Evolutionary conservation across 2,888 invertebrate genomes (phyloP).

Genomic region (Drosophila flavopinicola): DNA sequence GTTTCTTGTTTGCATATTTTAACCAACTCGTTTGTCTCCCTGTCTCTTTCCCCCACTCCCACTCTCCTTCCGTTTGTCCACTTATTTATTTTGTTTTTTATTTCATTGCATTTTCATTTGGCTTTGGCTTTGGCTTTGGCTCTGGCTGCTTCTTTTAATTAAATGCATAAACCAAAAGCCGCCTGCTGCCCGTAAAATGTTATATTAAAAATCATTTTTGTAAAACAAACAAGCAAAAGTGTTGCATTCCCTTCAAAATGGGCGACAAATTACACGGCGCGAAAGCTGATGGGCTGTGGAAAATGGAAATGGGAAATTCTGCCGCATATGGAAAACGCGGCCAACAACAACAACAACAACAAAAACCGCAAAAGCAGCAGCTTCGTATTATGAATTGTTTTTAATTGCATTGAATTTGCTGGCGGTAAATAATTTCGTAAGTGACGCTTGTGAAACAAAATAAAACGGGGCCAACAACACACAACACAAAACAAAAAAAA

Average conservation of each 20-base stretch:
- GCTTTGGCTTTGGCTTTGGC: constrained; percentile 31
- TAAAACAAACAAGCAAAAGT: constrained; percentile 55
- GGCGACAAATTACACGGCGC: constrained; percentile 37
- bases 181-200: constrained; percentile 56
- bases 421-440: constrained; percentile 28
- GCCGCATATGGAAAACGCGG: constrained; percentile 51
- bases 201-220: constrained; percentile 70
- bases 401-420: constrained; percentile 73
- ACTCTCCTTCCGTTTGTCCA: constrained; percentile 15
- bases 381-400: constrained; percentile 71
- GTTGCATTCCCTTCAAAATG: constrained; percentile 24
- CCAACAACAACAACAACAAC: constrained; percentile 7
- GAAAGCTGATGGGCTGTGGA: constrained; percentile 11
- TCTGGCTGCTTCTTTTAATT: constrained; percentile 55
- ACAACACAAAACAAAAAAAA: constrained; percentile 11
- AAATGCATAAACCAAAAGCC: constrained; percentile 66
- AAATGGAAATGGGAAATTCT: constrained; percentile 7
- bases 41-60: neutral
- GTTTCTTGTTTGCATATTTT: constrained; percentile 78
- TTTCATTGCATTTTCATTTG: constrained; percentile 62
- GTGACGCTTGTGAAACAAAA: constrained; percentile 29
- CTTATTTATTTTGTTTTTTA: constrained; percentile 60
- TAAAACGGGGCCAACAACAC: constrained; percentile 56
- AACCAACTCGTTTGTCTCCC: constrained; percentile 40
- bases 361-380: constrained; percentile 1